Percentiles rank a stretch among this genome's conserved stretches.
Conservation (phyloP, 2,888 invertebrate species). For the Cepaea hortensis region DNA sequence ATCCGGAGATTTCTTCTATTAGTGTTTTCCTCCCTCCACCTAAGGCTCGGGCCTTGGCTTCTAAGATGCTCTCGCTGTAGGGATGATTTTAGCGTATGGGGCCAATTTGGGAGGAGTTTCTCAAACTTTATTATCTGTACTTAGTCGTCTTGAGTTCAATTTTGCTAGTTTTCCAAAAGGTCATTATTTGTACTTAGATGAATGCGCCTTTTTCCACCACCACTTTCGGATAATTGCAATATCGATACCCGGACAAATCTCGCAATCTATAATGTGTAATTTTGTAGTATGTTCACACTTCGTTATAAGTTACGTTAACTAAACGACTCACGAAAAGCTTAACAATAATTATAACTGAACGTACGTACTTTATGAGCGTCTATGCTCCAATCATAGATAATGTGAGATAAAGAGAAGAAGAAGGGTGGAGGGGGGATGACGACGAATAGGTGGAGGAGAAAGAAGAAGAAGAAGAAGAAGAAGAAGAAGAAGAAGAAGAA, state of each 20-base stretch:
- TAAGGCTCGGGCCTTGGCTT: not conserved
- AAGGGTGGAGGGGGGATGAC: not conserved
- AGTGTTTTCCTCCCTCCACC: constrained; percentile 13
- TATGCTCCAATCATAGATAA: too few species aligned
- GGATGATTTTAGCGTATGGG: constrained; percentile 25
- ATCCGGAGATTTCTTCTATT: constrained; percentile 38
- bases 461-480: constrained; percentile 4
- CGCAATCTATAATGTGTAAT: too few species aligned
- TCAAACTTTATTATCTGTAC: constrained; percentile 9
- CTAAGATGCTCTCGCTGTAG: not conserved
- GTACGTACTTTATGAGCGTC: too few species aligned
- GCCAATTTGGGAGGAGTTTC: constrained; percentile 25
- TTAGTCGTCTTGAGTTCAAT: constrained; percentile 5
- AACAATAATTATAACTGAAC: too few species aligned
- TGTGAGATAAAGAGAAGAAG: too few species aligned
- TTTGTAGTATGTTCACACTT: too few species aligned
- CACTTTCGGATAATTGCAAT: not conserved
- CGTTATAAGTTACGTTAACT: too few species aligned
- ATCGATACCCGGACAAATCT: too few species aligned
- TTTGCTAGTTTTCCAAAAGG: constrained; percentile 7
- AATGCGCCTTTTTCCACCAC: not conserved
- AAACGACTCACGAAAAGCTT: too few species aligned
- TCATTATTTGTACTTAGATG: constrained; percentile 13
- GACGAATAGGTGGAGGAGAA: too few species aligned
- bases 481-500: constrained; percentile 34